These are phyloP conservation scores for Capreolus pygargus DNA, from an alignment of 2,113 vertebrate genomes.

Conservation along the genomic window DNA sequence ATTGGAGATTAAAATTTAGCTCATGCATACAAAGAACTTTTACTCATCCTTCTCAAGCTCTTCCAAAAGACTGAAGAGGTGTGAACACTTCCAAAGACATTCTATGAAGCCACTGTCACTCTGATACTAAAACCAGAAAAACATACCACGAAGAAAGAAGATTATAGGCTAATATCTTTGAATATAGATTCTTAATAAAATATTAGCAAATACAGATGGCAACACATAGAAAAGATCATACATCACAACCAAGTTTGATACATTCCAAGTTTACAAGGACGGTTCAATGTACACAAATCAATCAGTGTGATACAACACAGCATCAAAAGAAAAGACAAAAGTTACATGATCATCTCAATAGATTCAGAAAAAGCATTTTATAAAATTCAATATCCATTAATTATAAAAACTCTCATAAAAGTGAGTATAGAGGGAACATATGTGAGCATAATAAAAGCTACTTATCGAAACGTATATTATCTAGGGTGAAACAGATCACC, in stretches of 20 bases:
- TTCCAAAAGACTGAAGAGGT: neutral
- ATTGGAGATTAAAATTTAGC: neutral
- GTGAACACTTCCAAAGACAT: neutral
- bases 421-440: neutral
- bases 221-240: neutral
- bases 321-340: neutral
- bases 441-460: neutral
- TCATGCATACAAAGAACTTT: neutral
- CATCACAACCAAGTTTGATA: neutral
- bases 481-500: too few relatives aligned
- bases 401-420: neutral
- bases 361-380: neutral
- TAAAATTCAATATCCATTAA: neutral
- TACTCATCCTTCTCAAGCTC: neutral
- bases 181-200: neutral
- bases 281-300: neutral
- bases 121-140: neutral
- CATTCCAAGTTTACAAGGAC: neutral
- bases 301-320: neutral
- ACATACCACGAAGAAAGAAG: neutral
- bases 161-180: neutral
- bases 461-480: too few relatives aligned
- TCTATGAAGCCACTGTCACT: neutral
- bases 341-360: neutral
- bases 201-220: neutral